phyloP scores from a whole-genome alignment of 2,888 invertebrate species.

The Euspilapteryx auroguttella region DNA sequence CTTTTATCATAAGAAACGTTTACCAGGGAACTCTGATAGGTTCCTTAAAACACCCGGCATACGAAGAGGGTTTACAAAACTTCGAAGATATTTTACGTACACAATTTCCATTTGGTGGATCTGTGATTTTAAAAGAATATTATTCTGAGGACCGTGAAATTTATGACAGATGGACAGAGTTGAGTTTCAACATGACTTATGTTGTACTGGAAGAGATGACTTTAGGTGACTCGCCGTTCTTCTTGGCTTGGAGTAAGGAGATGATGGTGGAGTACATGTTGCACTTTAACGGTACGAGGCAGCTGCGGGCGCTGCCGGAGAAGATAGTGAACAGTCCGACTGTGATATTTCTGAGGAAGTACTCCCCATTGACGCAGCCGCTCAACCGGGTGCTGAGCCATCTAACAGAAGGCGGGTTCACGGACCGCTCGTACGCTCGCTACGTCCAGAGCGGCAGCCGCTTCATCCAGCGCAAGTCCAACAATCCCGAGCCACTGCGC shows the following conservation, averaged over 20 bases:
- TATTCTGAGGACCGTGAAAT: conserved; percentile 18
- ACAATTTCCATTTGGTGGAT: conserved; percentile 20
- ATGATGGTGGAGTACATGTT: conserved; percentile 16
- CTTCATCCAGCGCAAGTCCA: conserved; percentile 7
- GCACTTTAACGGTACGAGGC: conserved; percentile 15
- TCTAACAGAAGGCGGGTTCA: conserved; percentile 22
- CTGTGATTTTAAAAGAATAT: conserved; percentile 17
- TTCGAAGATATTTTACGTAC: conserved; percentile 16
- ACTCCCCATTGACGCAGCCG: conserved; percentile 17
- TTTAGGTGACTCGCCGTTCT: conserved; percentile 18
- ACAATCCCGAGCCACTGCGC: conserved; percentile 11
- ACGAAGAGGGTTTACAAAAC: conserved; percentile 13
- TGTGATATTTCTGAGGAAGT: conserved; percentile 24
- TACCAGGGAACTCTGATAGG: conserved; percentile 26
- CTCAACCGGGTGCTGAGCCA: conserved; percentile 15
- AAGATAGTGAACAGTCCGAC: conserved; percentile 28
- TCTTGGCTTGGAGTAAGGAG: conserved; percentile 22
- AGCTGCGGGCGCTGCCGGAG: conserved; percentile 23
- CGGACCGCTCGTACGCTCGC: conserved; percentile 13
- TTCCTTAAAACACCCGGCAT: conserved; percentile 17
- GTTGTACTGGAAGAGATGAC: conserved; percentile 16
- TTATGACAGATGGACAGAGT: conserved; percentile 18
- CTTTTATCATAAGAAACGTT: conserved; percentile 21
- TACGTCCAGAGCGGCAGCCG: conserved; percentile 13
- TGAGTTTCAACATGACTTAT: conserved; percentile 11